Percentiles rank a stretch among this genome's conserved stretches.
Conservation (phyloP, 2,888 invertebrate species). For the Aphodius granarius region DNA sequence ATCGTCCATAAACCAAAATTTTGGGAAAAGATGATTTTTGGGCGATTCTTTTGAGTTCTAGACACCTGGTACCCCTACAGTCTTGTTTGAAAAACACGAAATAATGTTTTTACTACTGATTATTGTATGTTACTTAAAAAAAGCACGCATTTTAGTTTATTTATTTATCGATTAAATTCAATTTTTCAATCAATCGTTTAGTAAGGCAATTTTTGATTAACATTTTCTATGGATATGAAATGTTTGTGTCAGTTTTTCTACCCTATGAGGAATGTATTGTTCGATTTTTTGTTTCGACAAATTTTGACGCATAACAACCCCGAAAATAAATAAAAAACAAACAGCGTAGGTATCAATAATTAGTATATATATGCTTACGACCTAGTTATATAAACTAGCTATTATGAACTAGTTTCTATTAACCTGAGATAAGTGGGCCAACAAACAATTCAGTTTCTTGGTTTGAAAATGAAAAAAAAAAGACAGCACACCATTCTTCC, state of each 20-base stretch:
- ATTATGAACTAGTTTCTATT: no score
- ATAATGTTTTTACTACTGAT: not conserved
- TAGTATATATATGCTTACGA: no score
- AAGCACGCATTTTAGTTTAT: not conserved
- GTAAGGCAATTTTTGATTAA: not conserved
- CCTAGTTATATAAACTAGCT: no score
- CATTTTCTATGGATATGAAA: not conserved
- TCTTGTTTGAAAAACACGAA: constrained; percentile 37
- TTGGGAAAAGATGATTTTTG: constrained; percentile 13
- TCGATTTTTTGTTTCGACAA: not conserved
- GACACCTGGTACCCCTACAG: constrained; percentile 54
- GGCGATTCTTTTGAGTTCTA: constrained; percentile 32
- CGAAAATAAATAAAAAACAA: not conserved
- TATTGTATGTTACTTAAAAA: constrained; percentile 1
- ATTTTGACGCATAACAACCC: not conserved
- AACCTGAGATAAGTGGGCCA: no score
- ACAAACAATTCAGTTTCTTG: no score
- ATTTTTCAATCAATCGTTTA: constrained; percentile 1
- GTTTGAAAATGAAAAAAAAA: constrained; percentile 38
- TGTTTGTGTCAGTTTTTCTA: not conserved
- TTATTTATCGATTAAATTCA: not conserved
- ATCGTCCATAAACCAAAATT: not conserved
- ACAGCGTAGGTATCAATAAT: no score
- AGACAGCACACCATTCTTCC: constrained; percentile 39
- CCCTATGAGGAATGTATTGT: not conserved